These are phyloP conservation scores for Ferdinandea cuprea DNA, from an alignment of 2,888 invertebrate species.

Conservation along the genomic window DNA sequence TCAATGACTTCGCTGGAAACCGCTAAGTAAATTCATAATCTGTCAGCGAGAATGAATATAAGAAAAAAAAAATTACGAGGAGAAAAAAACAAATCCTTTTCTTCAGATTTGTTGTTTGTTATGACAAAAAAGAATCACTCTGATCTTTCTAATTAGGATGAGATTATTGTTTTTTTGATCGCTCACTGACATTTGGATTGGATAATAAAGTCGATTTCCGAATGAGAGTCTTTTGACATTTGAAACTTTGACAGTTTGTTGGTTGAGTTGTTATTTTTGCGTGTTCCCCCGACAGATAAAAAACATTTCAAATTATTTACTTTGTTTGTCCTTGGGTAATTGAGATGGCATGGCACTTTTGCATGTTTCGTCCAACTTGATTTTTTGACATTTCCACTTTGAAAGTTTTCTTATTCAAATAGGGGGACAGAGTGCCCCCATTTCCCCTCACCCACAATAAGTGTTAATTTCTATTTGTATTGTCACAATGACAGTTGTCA, in stretches of 20 bases:
- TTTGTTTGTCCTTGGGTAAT: constrained; percentile 63
- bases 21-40: background rate
- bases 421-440: background rate
- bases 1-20: constrained; percentile 46
- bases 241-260: constrained; percentile 40
- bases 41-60: constrained; percentile 10
- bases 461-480: constrained; percentile 70
- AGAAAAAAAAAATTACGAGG: too few species aligned
- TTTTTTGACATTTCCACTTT: constrained; percentile 26
- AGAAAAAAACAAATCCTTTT: constrained; percentile 38
- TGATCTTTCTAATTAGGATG: constrained; percentile 56
- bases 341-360: constrained; percentile 59
- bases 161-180: constrained; percentile 36
- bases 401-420: background rate
- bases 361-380: constrained; percentile 58
- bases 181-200: constrained; percentile 19
- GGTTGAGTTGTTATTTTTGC: constrained; percentile 14
- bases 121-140: constrained; percentile 6
- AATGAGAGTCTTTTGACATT: constrained; percentile 40
- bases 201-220: constrained; percentile 46
- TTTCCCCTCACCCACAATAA: constrained; percentile 13
- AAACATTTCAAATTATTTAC: constrained; percentile 33
- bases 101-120: constrained; percentile 20
- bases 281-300: background rate
- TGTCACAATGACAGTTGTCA: constrained; percentile 71